Evolutionary conservation across 2,888 invertebrate species (phyloP).

Genomic region (Dexiosoma caninum): DNA sequence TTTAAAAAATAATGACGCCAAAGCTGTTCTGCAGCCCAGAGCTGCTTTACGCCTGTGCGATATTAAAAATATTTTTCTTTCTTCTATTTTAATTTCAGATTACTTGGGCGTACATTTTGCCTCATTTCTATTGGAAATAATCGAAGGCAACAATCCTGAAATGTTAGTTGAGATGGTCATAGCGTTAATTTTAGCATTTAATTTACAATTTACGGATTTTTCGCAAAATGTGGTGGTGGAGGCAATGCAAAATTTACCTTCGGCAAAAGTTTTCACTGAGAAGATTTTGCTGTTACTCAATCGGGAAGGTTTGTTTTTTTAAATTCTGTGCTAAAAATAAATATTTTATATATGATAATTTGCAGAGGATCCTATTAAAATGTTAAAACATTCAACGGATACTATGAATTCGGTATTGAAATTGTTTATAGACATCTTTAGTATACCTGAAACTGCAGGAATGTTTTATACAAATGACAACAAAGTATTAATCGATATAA

Average conservation of each 20-base stretch:
- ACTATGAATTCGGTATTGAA: slow-evolving; percentile 92
- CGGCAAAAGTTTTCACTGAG: slow-evolving; percentile 93
- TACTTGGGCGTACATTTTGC: slow-evolving; percentile 91
- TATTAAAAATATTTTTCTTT: neutral
- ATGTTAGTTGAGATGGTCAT: slow-evolving; percentile 91
- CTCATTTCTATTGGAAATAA: slow-evolving; percentile 87
- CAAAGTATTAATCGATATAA: slow-evolving; percentile 95
- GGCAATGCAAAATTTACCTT: slow-evolving; percentile 83
- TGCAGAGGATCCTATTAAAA: slow-evolving; percentile 90
- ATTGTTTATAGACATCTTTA: slow-evolving; percentile 91
- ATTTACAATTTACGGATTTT: slow-evolving; percentile 87
- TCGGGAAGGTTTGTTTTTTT: slow-evolving; percentile 88
- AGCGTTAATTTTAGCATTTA: slow-evolving; percentile 90
- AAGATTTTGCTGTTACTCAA: slow-evolving; percentile 92
- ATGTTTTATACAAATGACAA: slow-evolving; percentile 97
- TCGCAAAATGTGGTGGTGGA: slow-evolving; percentile 85
- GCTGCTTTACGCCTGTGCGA: too few relatives aligned
- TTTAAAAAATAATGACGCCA: too few relatives aligned
- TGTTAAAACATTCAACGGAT: slow-evolving; percentile 87
- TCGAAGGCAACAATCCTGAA: slow-evolving; percentile 91
- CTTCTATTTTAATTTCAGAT: slow-evolving; percentile 80
- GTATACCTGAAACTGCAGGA: slow-evolving; percentile 86
- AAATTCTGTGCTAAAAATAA: neutral
- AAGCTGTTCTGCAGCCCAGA: too few relatives aligned
- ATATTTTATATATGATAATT: slow-evolving; percentile 60